Percentiles rank a stretch among this genome's conserved stretches.
Evolutionary conservation across 2,113 vertebrate species (phyloP).

Genomic region (Bubo scandiacus): DNA sequence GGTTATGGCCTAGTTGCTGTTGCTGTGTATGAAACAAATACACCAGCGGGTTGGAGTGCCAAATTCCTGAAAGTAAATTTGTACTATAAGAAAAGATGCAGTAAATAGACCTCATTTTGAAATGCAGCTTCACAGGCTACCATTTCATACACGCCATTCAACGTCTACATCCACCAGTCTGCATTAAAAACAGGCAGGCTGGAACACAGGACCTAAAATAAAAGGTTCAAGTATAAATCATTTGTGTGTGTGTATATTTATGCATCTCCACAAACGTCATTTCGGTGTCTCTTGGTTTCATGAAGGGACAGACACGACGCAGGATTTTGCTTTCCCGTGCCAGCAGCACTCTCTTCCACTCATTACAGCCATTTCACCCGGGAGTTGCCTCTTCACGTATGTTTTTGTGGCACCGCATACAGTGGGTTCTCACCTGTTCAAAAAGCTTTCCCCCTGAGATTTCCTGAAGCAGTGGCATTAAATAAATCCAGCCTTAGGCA

Average conservation of each 20-base stretch:
- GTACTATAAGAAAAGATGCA: background rate
- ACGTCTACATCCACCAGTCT: background rate
- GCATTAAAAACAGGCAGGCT: background rate
- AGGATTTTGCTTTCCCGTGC: background rate
- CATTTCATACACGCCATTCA: background rate
- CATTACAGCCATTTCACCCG: background rate
- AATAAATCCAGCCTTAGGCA: background rate
- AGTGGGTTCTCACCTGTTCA: background rate
- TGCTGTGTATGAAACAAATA: background rate
- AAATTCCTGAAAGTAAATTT: background rate
- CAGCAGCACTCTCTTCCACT: accelerated
- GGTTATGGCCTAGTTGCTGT: background rate
- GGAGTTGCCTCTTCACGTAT: background rate
- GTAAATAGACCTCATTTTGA: background rate
- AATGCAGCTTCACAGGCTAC: background rate
- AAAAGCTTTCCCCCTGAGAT: background rate
- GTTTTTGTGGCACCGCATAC: background rate
- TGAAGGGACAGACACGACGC: background rate
- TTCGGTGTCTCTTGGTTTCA: background rate
- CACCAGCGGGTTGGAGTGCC: background rate
- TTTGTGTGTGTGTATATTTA: background rate
- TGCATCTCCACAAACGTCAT: background rate
- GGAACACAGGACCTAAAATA: background rate
- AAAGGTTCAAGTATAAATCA: background rate
- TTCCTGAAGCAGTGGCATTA: background rate